Percentiles rank a stretch among this genome's conserved stretches.
Conservation (phyloP, 2,797 vertebrate species). For the Tympanoctomys barrerae region DNA sequence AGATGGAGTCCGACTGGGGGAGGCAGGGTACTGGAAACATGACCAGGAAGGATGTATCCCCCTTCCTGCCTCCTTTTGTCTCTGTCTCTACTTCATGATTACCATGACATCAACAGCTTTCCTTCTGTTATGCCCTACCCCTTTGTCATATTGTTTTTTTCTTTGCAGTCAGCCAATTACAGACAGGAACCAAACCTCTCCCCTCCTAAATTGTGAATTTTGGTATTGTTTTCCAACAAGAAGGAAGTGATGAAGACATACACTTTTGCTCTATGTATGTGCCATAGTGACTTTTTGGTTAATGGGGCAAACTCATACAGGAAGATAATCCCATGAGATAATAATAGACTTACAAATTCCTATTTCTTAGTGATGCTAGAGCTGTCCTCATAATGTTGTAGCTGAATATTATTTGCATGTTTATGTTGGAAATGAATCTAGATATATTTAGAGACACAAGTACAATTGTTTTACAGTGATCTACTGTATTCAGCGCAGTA, state of each 20-base stretch:
- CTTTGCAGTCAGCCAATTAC: not conserved
- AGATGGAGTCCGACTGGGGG: not conserved
- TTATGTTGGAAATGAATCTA: not conserved
- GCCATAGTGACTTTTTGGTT: not conserved
- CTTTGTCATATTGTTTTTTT: not conserved
- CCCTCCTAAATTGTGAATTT: not conserved
- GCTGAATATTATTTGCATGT: not conserved
- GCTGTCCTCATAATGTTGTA: not conserved
- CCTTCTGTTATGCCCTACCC: not conserved
- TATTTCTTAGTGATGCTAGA: not conserved
- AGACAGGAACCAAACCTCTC: not conserved
- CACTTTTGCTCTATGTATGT: not conserved
- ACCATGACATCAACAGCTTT: not conserved
- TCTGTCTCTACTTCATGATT: not conserved
- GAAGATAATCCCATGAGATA: not conserved
- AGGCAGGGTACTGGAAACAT: not conserved
- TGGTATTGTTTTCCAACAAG: not conserved
- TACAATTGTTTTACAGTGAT: not conserved
- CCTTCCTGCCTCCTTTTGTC: not conserved
- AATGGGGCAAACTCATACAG: not conserved
- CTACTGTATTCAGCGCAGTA: not conserved
- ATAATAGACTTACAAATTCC: not conserved
- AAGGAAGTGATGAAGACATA: not conserved
- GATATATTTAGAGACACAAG: not conserved
- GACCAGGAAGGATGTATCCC: not conserved